Conservation (phyloP, 1,140 invertebrate species). For the Mycetomoellerius zeteki region DNA sequence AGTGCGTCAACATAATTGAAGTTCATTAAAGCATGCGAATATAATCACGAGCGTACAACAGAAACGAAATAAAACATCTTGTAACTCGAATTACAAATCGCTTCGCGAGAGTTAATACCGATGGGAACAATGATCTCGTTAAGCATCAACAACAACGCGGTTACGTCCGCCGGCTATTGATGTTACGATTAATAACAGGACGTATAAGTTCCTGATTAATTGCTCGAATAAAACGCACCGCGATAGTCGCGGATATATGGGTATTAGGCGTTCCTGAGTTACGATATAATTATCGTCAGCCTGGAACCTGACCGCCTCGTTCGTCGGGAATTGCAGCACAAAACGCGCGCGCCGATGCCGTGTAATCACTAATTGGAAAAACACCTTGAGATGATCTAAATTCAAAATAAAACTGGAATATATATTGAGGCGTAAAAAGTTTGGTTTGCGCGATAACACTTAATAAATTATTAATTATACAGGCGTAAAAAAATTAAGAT, state of each 20-base stretch:
- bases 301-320: neutral
- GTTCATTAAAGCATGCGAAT: slow-evolving; percentile 45
- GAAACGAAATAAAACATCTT: slow-evolving; percentile 43
- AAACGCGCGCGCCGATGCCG: slow-evolving; percentile 12
- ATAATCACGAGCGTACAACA: neutral
- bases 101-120: slow-evolving; percentile 53
- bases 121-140: slow-evolving; percentile 72
- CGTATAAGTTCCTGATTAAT: slow-evolving; percentile 72
- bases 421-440: slow-evolving; percentile 22
- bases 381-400: slow-evolving; percentile 24
- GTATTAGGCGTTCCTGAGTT: slow-evolving; percentile 67
- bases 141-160: slow-evolving; percentile 55
- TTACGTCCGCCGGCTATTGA: slow-evolving; percentile 61
- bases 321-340: neutral
- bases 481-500: slow-evolving; percentile 3
- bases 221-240: slow-evolving; percentile 54
- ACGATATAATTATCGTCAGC: slow-evolving; percentile 74
- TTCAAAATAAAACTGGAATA: slow-evolving; percentile 4
- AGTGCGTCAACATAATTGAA: slow-evolving; percentile 47
- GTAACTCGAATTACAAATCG: slow-evolving; percentile 64
- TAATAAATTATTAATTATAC: neutral
- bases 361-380: slow-evolving; percentile 37
- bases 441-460: neutral
- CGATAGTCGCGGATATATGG: slow-evolving; percentile 50
- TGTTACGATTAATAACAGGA: slow-evolving; percentile 68